These are phyloP conservation scores for Horisme vitalbata DNA, from an alignment of 2,888 invertebrate species.

Conservation along the genomic window DNA sequence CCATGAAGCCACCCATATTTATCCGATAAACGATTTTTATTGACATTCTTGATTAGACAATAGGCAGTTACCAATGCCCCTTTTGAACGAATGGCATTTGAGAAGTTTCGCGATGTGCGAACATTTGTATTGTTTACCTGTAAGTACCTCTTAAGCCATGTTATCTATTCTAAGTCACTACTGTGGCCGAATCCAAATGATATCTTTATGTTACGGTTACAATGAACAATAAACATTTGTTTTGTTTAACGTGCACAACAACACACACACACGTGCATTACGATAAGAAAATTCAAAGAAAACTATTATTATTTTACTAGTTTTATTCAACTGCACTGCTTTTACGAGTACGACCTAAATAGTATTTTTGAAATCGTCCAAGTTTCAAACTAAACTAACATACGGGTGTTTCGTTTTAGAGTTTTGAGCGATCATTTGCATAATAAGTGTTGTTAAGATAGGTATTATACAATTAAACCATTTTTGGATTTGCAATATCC, in stretches of 20 bases:
- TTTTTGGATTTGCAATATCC: too few species aligned
- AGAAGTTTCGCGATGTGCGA: slow-evolving; percentile 36
- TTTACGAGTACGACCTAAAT: not conserved
- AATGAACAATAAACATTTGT: not conserved
- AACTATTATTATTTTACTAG: not conserved
- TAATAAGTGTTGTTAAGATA: too few species aligned
- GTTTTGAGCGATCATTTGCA: too few species aligned
- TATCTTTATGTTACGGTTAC: too few species aligned
- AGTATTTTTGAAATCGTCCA: too few species aligned
- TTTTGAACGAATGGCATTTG: slow-evolving; percentile 44
- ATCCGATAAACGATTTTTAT: slow-evolving; percentile 44
- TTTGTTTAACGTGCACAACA: not conserved
- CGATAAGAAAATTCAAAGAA: slow-evolving; percentile 2
- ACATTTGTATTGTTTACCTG: slow-evolving; percentile 11
- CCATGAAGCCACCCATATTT: slow-evolving; percentile 38
- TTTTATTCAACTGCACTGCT: slow-evolving; percentile 2
- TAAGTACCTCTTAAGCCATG: too few species aligned
- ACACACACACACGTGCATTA: not conserved
- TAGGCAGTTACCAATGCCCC: slow-evolving; percentile 43
- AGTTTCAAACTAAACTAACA: too few species aligned
- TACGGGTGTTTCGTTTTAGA: too few species aligned
- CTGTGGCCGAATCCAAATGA: too few species aligned
- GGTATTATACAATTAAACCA: too few species aligned
- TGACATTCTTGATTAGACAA: slow-evolving; percentile 51
- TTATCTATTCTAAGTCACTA: too few species aligned